These are phyloP conservation scores for Exocentrus adspersus DNA, from an alignment of 2,888 invertebrate genomes.

Conservation along the genomic window DNA sequence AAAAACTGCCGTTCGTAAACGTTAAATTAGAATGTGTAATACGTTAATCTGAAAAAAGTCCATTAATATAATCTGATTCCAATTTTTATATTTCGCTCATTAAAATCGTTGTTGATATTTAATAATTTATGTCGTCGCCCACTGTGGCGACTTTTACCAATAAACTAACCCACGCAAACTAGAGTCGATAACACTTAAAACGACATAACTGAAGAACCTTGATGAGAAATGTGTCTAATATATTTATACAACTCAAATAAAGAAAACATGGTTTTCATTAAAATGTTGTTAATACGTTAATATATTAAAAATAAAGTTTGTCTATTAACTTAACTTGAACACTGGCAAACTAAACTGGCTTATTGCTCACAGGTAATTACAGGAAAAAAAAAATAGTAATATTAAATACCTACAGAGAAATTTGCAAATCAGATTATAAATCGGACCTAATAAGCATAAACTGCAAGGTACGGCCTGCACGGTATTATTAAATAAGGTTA, in stretches of 20 bases:
- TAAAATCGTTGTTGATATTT: slow-evolving; percentile 4
- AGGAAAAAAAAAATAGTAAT: slow-evolving; percentile 4
- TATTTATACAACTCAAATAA: too few relatives aligned
- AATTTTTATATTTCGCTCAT: too few relatives aligned
- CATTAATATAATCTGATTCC: too few relatives aligned
- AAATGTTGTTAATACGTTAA: too few relatives aligned
- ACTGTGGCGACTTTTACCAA: slow-evolving; percentile 11
- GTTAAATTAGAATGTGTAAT: too few relatives aligned
- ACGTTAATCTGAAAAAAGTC: too few relatives aligned
- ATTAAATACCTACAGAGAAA: slow-evolving; percentile 38
- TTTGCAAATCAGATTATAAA: slow-evolving; percentile 47
- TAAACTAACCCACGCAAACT: slow-evolving; percentile 10
- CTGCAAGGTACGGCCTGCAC: slow-evolving; percentile 40
- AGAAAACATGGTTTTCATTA: too few relatives aligned
- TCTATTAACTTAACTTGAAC: neutral
- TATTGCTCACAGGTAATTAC: neutral
- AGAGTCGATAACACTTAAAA: neutral
- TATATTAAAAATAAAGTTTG: neutral
- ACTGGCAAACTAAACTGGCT: neutral
- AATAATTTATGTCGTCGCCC: slow-evolving; percentile 11
- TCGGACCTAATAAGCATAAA: slow-evolving; percentile 45
- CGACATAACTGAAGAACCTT: slow-evolving; percentile 6
- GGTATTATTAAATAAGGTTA: slow-evolving; percentile 44
- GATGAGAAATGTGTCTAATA: neutral
- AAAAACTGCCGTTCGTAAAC: too few relatives aligned